Evolutionary conservation across 2,797 vertebrate genomes (phyloP).

Genomic region (Carduelis carduelis): DNA sequence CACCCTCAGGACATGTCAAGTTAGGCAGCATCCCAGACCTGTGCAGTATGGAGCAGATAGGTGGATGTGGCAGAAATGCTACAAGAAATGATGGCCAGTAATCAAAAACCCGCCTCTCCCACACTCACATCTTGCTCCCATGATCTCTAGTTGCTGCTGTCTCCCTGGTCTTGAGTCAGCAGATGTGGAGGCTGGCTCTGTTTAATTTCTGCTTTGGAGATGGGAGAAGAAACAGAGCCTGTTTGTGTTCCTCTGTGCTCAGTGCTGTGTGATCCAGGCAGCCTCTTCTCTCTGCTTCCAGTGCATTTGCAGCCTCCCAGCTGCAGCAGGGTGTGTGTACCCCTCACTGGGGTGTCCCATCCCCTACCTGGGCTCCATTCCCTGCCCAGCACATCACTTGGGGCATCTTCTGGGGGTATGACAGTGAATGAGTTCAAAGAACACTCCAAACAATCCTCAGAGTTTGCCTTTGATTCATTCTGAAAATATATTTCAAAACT

Average conservation of each 20-base stretch:
- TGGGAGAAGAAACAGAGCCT: not conserved
- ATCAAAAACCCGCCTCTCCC: not conserved
- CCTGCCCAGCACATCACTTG: not conserved
- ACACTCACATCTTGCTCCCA: accelerated
- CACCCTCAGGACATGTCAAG: not conserved
- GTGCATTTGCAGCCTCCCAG: not conserved
- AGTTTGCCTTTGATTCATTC: not conserved
- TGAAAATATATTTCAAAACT: not conserved
- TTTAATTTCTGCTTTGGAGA: not conserved
- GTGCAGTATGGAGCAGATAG: not conserved
- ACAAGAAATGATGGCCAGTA: not conserved
- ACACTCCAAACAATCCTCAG: accelerated
- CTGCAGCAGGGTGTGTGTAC: not conserved
- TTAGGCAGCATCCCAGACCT: not conserved
- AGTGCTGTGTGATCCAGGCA: not conserved
- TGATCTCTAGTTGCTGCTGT: not conserved
- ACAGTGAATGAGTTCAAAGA: not conserved
- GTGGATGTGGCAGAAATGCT: not conserved
- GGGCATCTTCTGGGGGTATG: not conserved
- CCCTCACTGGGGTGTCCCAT: not conserved
- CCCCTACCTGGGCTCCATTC: accelerated
- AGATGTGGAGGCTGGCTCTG: not conserved
- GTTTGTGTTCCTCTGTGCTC: not conserved
- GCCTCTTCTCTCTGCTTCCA: not conserved
- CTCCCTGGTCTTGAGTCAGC: not conserved